phyloP scores from a whole-genome alignment of 2,797 vertebrate species.

The Enteromius thamalakanensis region DNA sequence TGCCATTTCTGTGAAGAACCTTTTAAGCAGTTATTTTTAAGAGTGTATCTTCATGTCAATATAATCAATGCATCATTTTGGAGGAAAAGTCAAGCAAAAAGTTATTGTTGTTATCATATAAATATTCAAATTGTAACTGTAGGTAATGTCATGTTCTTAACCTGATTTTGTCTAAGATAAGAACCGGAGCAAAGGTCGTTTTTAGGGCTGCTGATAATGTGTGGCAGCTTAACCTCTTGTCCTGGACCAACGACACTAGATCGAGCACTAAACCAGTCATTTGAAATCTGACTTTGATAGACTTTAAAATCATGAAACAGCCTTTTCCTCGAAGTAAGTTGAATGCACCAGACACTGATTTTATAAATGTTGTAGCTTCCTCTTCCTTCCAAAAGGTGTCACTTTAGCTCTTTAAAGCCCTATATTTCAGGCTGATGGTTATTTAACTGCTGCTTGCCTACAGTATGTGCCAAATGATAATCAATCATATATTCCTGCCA shows the following conservation, averaged over 20 bases:
- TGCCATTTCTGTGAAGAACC: too few relatives aligned
- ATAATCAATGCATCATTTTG: neutral
- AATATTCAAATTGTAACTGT: neutral
- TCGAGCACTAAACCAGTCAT: neutral
- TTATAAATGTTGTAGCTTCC: slow-evolving; percentile 25
- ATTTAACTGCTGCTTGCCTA: neutral
- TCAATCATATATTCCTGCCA: neutral
- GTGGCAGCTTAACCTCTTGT: neutral
- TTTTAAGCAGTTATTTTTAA: too few relatives aligned
- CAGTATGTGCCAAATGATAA: neutral
- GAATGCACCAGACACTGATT: neutral
- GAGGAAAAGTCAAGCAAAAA: neutral
- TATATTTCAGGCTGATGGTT: neutral
- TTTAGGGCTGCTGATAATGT: neutral
- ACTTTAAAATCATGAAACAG: neutral
- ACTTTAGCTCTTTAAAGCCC: slow-evolving; percentile 46
- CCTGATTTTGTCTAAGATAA: neutral
- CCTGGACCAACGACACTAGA: neutral
- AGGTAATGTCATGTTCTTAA: neutral
- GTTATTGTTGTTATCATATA: neutral
- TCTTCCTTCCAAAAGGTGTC: slow-evolving; percentile 45
- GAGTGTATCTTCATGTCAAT: neutral
- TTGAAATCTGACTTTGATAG: neutral
- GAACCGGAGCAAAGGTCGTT: neutral
- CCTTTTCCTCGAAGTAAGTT: neutral